These are phyloP conservation scores for Vollenhovia emeryi DNA, from an alignment of 1,140 invertebrate species.

Conservation along the genomic window DNA sequence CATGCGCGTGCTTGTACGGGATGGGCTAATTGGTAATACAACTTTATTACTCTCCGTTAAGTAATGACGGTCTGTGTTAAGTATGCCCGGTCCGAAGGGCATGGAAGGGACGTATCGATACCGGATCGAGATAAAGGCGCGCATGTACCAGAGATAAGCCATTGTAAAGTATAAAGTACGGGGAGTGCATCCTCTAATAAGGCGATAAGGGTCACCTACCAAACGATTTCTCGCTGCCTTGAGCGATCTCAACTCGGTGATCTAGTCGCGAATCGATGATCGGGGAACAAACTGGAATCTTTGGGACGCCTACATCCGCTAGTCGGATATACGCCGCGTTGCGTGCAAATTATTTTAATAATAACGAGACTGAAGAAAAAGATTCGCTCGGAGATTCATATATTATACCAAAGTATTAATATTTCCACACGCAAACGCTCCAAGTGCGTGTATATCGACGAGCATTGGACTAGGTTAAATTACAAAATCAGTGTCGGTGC, in stretches of 20 bases:
- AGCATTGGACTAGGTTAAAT: not conserved
- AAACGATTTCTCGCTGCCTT: slow-evolving; percentile 65
- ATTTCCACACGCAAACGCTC: not conserved
- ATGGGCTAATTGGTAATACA: slow-evolving; percentile 82
- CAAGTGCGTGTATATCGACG: not conserved
- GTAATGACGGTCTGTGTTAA: slow-evolving; percentile 79
- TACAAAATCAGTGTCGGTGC: not conserved
- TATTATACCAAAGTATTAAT: not conserved
- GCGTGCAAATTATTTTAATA: slow-evolving; percentile 45
- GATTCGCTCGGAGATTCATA: not conserved
- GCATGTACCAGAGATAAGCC: slow-evolving; percentile 63
- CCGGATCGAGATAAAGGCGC: slow-evolving; percentile 74
- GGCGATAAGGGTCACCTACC: slow-evolving; percentile 81
- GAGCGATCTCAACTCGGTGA: slow-evolving; percentile 32
- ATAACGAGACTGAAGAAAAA: not conserved
- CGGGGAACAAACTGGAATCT: not conserved
- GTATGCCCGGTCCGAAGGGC: slow-evolving; percentile 73
- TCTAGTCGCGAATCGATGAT: slow-evolving; percentile 16
- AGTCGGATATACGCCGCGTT: not conserved
- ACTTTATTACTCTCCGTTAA: slow-evolving; percentile 83
- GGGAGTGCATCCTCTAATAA: slow-evolving; percentile 78
- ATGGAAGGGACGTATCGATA: slow-evolving; percentile 80
- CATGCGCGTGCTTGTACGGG: slow-evolving; percentile 68
- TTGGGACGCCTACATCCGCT: slow-evolving; percentile 58
- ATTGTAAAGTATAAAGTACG: slow-evolving; percentile 74